Base-by-base conservation (phyloP, 2,888 invertebrate genomes). In the Scaptomyza caliginosa region DNA sequence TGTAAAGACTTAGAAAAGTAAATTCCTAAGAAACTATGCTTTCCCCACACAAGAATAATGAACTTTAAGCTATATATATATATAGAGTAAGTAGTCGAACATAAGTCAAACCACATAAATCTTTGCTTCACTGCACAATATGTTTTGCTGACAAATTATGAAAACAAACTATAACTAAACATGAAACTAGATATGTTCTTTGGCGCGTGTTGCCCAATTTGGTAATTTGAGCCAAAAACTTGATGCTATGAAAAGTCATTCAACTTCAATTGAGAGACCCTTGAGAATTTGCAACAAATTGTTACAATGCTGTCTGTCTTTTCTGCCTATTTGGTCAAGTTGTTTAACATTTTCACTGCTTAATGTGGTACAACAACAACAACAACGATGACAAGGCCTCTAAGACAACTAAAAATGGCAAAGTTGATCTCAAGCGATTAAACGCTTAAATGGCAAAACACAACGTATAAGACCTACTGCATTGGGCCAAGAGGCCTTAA, bases 281-380 rank as follows among this genome's bases (percentile, higher is more conserved):
- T 81, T 87, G 81, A 81, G 81, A 86, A 81, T 78, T 67, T 63
- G 58, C 36, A 52, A 78, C 76, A 85, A 75, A 85, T 82, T 85
- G 68, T 51, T 59, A 58, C 58, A 71, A 74, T 75, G 51, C 46
- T 49, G 39, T 10, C 28, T 11, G 17, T 19, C 6, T 2, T 11
- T n/a, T 19, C 6, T 2, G 48, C 16, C 30, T 42, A 28, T 45
- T 13, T 30, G 43, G 46, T 30, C 50, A 56, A 66, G 55, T 66
- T 78, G 74, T 58, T 81, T 51, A 65, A 46, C 63, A 81, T 64
- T 63, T 86, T 77, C 52, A 49, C 60, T 62, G 43, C 50, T 38
- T 62, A 40, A 13, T 50, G 57, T 43, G 51, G 54, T 48, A 50
- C 7, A 43, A 28, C 17, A 36, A 50, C 17, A 26, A 30, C 38